phyloP scores from a whole-genome alignment of 2,113 vertebrate species.

The Lepus europaeus region DNA sequence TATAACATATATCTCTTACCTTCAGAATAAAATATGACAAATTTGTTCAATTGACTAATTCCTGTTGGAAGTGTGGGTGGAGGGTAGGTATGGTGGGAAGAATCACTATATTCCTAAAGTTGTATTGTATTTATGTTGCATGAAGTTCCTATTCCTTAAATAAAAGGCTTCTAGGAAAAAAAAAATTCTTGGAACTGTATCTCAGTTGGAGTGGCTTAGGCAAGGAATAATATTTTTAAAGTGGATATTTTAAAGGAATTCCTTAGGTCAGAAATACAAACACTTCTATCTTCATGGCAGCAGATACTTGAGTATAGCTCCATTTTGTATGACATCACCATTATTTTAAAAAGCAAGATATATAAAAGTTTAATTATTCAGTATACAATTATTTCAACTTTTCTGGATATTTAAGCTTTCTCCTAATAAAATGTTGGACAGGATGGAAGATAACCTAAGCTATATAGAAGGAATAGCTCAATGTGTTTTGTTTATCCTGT shows the following conservation, averaged over 20 bases:
- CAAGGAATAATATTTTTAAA: not conserved
- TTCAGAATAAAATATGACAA: not conserved
- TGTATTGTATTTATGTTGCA: too few relatives aligned
- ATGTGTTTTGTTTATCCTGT: not conserved
- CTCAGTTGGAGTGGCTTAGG: not conserved
- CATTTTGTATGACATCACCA: not conserved
- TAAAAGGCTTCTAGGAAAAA: too few relatives aligned
- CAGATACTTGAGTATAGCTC: not conserved
- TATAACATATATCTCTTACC: conserved; percentile 4
- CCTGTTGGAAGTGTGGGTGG: not conserved
- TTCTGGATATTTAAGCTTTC: not conserved
- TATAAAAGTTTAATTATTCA: not conserved
- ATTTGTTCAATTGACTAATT: not conserved
- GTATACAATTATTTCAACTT: not conserved
- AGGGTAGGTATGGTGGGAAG: too few relatives aligned
- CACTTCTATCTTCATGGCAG: not conserved
- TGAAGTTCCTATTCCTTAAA: too few relatives aligned
- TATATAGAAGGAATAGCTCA: not conserved
- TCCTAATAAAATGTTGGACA: not conserved
- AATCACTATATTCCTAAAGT: too few relatives aligned
- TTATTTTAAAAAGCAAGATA: not conserved
- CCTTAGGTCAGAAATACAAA: not conserved
- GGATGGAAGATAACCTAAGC: not conserved
- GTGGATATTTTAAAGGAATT: not conserved
- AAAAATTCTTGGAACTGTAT: not conserved